Conservation (phyloP, 2,113 vertebrate species). For the Passer domesticus region DNA sequence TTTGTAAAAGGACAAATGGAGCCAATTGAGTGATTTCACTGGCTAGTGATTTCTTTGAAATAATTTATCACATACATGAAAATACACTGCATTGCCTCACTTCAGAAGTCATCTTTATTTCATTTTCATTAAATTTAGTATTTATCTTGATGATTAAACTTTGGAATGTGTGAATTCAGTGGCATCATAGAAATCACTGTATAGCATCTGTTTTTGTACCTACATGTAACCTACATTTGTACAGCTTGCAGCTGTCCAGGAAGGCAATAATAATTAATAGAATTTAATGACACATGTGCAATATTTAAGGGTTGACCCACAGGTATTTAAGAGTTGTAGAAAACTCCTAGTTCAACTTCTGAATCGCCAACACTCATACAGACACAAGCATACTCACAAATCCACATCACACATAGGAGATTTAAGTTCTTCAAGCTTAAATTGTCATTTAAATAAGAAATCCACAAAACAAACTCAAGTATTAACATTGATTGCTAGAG, state of each 20-base stretch:
- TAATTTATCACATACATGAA: not conserved
- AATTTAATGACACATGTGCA: not conserved
- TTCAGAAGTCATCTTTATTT: not conserved
- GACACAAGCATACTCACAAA: not conserved
- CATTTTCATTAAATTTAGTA: not conserved
- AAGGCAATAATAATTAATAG: not conserved
- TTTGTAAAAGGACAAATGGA: not conserved
- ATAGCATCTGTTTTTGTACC: not conserved
- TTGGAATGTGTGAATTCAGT: not conserved
- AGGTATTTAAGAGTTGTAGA: not conserved
- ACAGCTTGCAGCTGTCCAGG: not conserved
- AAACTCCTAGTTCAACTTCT: not conserved
- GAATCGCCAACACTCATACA: not conserved
- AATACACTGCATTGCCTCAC: not conserved
- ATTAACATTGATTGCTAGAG: not conserved
- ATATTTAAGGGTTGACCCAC: not conserved
- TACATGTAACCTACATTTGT: not conserved
- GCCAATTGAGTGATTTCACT: conserved; percentile 28
- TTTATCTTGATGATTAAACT: not conserved
- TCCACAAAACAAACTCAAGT: not conserved
- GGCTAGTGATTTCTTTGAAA: conserved; percentile 37
- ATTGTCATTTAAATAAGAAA: not conserved
- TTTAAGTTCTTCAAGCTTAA: not conserved
- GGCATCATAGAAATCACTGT: not conserved
- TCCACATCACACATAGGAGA: not conserved